Percentiles rank a stretch among this genome's conserved stretches.
Evolutionary conservation across 2,113 vertebrate species (phyloP).

Genomic region (Coreoperca whiteheadi): DNA sequence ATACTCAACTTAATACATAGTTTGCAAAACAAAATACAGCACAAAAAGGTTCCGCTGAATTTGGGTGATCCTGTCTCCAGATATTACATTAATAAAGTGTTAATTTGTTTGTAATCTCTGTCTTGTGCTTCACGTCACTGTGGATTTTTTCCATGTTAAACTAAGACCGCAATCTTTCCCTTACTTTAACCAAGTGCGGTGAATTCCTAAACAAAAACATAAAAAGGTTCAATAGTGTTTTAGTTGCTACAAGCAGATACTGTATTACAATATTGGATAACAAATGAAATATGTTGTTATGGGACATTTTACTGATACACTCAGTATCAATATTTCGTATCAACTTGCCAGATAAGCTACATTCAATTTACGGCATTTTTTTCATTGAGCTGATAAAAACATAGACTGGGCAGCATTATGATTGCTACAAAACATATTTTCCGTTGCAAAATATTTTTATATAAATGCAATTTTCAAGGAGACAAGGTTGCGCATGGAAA

Average conservation of each 20-base stretch:
- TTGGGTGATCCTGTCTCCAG: not conserved
- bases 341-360: not conserved
- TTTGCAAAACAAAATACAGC: not conserved
- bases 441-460: not conserved
- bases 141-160: no score
- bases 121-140: no score
- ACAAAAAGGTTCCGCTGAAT: not conserved
- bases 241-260: not conserved
- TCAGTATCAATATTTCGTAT: not conserved
- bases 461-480: not conserved
- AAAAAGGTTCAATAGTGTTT: not conserved
- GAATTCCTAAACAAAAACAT: no score
- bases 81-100: not conserved
- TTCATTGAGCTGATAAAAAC: no score
- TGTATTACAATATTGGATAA: not conserved
- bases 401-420: not conserved
- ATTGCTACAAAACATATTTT: not conserved
- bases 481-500: not conserved
- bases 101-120: not conserved
- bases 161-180: no score
- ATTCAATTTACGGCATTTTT: not conserved
- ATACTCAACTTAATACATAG: not conserved
- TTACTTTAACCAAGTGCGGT: no score
- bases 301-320: no score
- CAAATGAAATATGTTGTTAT: not conserved